Evolutionary conservation across 2,797 vertebrate species (phyloP), one percentile per base, ranked within the genome.

Genomic region (Micromesistius poutassou): DNA sequence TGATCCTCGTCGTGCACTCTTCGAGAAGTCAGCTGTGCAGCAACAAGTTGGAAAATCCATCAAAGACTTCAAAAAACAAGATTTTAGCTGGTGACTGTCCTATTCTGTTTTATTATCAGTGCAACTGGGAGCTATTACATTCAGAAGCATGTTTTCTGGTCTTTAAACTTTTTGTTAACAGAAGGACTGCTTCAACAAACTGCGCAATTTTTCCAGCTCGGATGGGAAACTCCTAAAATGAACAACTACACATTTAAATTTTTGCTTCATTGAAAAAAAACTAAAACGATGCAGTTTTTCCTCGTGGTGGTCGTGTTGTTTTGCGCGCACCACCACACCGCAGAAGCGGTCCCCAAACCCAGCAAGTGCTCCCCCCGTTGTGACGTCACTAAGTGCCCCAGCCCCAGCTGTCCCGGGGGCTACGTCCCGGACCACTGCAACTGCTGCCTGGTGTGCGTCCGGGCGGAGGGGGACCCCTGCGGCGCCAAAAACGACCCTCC

Each of bases 371-470:
- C 94, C 1, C 81, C 90, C 33, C 94, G 94, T 82, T 98, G 97
- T 88, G 96, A 98, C 72, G 96, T 96, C 79, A 95, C 94, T 79
- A 91, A 86, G 62, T 98, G 97, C 84, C 96, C 95, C 31, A 97
- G 95, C 82, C 96, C 94, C 72, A 93, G 94, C 90, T 98, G 97
- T 79, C 94, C 95, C 2, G 93, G 94, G 68, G 97, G 96, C 0
- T 97, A 96, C 80, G 94, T 95, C 38, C 96, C 94, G 1, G 97
- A 97, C 90, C 93, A 86, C 74, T 98, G 97, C 82, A 93, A 94
- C 93, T 98, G 97, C 93, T 98, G 97, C 90, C 92, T 97, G 83
- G 94, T 96, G 86, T 98, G 97, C 73, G 94, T 96, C 0, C 95
- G 94, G 5, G 87, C 92, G 5, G 96, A 98, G 83, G 96, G 96